A percentile compares a stretch with the other conserved stretches of the same genome.
Evolutionary conservation across 2,888 invertebrate genomes (phyloP).

Genomic region (Bhutanitis thaidina): DNA sequence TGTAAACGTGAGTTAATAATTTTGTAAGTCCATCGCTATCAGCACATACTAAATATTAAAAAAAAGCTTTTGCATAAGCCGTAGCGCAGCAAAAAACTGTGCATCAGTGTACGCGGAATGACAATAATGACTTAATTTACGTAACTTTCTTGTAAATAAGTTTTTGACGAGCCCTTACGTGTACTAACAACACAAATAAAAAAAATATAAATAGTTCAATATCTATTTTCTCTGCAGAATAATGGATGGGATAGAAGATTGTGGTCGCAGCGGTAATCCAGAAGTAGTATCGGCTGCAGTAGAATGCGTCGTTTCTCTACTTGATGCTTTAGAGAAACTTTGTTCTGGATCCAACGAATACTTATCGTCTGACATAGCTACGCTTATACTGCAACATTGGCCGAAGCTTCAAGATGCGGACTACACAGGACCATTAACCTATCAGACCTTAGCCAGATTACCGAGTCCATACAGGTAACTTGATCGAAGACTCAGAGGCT

Average conservation of each 20-base stretch:
- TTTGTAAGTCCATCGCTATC: no score
- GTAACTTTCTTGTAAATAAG: no score
- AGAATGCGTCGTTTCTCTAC: conserved; percentile 89
- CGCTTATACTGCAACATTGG: conserved; percentile 83
- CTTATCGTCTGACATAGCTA: conserved; percentile 44
- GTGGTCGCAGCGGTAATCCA: conserved; percentile 89
- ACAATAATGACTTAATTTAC: no score
- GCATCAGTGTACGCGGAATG: no score
- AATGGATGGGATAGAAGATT: conserved; percentile 96
- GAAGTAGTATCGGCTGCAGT: conserved; percentile 89
- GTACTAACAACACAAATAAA: no score
- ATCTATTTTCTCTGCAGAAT: conserved; percentile 70
- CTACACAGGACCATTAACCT: conserved; percentile 91
- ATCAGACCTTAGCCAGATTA: conserved; percentile 89
- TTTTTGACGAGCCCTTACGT: no score
- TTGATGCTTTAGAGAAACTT: conserved; percentile 90
- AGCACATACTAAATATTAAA: no score
- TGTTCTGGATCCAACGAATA: conserved; percentile 84
- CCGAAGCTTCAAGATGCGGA: conserved; percentile 85
- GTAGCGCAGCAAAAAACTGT: no score
- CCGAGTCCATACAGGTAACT: conserved; percentile 88
- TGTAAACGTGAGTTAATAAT: no score
- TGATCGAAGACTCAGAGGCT: not conserved
- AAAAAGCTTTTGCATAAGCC: no score
- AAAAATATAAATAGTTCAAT: no score